Percentiles rank a stretch among this genome's conserved stretches.
Conservation (phyloP, 2,113 vertebrate species). For the Emydura subglobosa region DNA sequence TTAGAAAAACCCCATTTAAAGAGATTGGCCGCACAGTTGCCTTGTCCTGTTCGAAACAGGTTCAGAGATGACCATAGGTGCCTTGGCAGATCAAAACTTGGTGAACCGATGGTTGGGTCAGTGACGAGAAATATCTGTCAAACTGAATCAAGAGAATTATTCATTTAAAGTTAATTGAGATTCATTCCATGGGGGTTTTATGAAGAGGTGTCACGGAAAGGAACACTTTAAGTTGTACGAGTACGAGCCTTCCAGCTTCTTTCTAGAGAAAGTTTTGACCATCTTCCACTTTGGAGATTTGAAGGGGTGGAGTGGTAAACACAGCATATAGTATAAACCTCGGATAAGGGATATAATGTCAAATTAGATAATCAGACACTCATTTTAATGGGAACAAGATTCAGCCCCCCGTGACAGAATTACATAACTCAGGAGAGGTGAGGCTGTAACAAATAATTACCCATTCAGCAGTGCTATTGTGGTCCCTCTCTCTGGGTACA, state of each 20-base stretch:
- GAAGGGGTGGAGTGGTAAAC: neutral
- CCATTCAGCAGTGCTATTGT: neutral
- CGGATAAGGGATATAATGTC: neutral
- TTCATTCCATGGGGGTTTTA: neutral
- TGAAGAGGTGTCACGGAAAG: neutral
- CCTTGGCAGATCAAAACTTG: too few species aligned
- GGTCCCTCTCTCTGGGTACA: neutral
- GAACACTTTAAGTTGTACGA: neutral
- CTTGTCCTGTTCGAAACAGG: too few species aligned
- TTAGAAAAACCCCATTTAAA: too few species aligned
- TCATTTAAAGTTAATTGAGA: neutral
- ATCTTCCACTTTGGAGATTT: neutral
- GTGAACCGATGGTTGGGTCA: too few species aligned
- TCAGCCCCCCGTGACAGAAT: neutral
- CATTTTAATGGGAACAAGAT: neutral
- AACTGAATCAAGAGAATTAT: neutral
- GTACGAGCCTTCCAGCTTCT: neutral
- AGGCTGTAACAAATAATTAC: neutral
- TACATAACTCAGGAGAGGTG: neutral
- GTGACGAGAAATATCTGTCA: neutral
- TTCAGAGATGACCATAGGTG: too few species aligned
- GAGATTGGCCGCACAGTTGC: too few species aligned
- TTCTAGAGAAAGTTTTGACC: neutral
- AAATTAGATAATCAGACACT: neutral
- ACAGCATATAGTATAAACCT: neutral